These are phyloP conservation scores for Hirundo rustica DNA, from an alignment of 2,797 vertebrate species.

Conservation along the genomic window DNA sequence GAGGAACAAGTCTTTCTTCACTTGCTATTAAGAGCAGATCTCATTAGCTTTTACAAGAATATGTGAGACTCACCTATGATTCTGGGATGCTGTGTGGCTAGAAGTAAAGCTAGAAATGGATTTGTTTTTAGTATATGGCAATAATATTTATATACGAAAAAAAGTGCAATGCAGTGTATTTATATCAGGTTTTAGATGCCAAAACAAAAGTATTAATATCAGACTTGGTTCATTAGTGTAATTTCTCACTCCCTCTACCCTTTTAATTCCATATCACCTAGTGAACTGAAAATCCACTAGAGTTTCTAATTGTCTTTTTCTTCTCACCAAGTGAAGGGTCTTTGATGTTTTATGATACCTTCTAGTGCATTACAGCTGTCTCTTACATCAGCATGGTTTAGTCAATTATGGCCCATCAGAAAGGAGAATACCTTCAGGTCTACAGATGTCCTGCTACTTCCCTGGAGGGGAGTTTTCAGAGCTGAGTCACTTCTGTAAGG, in stretches of 20 bases:
- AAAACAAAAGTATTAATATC: background rate
- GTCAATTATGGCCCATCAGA: background rate
- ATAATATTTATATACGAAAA: background rate
- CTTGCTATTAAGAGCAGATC: background rate
- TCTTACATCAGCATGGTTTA: background rate
- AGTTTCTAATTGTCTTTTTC: background rate
- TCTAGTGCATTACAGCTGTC: background rate
- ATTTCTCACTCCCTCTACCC: background rate
- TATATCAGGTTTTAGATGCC: background rate
- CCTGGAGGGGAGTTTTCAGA: background rate
- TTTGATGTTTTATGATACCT: background rate
- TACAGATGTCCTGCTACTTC: background rate
- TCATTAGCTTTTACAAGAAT: background rate
- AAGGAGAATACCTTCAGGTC: background rate
- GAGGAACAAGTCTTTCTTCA: background rate
- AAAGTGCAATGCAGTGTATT: background rate
- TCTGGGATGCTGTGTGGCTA: background rate
- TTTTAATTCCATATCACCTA: background rate
- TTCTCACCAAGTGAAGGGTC: background rate
- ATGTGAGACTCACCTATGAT: background rate
- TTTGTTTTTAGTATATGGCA: background rate
- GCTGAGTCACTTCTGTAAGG: background rate
- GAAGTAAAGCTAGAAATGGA: background rate
- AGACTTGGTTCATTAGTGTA: background rate
- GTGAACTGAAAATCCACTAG: background rate